Conservation (phyloP, 2,113 vertebrate species). For the Uria lomvia region DNA sequence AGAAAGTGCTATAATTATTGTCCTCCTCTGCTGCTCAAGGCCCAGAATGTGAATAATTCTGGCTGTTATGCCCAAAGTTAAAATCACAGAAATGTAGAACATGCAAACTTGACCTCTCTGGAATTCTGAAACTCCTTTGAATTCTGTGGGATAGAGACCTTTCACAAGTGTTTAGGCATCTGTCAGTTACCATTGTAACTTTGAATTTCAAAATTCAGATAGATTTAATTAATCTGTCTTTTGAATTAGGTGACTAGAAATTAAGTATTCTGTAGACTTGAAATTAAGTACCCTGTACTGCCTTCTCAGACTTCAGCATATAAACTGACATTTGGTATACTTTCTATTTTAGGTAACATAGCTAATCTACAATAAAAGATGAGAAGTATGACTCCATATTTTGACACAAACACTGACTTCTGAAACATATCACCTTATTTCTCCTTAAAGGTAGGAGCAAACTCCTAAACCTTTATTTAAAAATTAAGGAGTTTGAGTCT, state of each 20-base stretch:
- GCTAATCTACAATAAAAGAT: not conserved
- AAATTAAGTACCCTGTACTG: not conserved
- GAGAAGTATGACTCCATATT: not conserved
- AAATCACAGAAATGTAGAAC: not conserved
- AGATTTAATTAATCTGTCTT: not conserved
- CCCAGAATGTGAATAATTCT: not conserved
- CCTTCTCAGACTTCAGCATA: not conserved
- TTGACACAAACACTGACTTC: not conserved
- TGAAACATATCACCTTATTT: not conserved
- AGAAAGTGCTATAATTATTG: not conserved
- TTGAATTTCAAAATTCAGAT: not conserved
- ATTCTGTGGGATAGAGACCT: not conserved
- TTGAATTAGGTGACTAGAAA: not conserved
- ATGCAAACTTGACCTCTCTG: rapidly evolving
- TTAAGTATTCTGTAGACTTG: not conserved
- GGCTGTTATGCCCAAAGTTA: not conserved
- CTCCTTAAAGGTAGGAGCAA: not conserved
- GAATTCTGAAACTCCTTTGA: not conserved
- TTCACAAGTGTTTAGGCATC: not conserved
- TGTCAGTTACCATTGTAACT: not conserved
- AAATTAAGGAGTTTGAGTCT: not conserved
- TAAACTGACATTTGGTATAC: not conserved
- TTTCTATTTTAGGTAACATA: not conserved
- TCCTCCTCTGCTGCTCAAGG: not conserved
- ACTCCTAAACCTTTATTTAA: not conserved